Conservation (phyloP, 1,140 invertebrate genomes). For the Pseudobourletiella spinata region DNA sequence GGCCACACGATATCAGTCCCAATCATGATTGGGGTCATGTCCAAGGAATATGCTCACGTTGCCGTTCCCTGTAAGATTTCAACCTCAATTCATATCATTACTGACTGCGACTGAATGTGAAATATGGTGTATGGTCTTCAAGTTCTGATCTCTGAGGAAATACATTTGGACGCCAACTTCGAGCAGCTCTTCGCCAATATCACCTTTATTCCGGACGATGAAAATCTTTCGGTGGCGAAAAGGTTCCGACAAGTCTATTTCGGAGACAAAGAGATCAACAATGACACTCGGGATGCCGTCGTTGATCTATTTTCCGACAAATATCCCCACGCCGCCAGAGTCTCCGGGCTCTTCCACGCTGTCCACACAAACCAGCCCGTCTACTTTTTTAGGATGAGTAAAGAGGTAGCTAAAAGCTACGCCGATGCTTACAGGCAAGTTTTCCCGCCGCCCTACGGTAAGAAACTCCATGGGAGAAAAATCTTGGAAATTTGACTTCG, state of each 20-base stretch:
- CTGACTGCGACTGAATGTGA: too few species aligned
- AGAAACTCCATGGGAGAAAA: background rate
- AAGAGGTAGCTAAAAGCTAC: background rate
- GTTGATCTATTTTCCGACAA: background rate
- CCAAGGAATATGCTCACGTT: slow-evolving; percentile 10
- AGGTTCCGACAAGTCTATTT: slow-evolving; percentile 5
- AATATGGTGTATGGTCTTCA: too few species aligned
- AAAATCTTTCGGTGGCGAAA: background rate
- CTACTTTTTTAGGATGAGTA: background rate
- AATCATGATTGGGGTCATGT: slow-evolving; percentile 15
- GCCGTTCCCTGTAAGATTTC: background rate
- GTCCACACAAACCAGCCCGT: background rate
- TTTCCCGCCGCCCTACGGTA: background rate
- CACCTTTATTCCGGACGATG: background rate
- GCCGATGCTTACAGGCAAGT: background rate
- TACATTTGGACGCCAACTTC: too few species aligned
- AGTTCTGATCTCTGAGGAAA: too few species aligned
- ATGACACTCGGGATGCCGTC: background rate
- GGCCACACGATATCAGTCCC: slow-evolving; percentile 1
- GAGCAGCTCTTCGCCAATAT: background rate
- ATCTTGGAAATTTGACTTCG: background rate
- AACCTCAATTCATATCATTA: too few species aligned
- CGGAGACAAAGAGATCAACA: slow-evolving; percentile 4
- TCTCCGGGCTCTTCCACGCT: background rate
- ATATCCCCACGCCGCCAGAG: background rate